These are phyloP conservation scores for Dryomyza anilis DNA, from an alignment of 2,888 invertebrate genomes.

Conservation along the genomic window DNA sequence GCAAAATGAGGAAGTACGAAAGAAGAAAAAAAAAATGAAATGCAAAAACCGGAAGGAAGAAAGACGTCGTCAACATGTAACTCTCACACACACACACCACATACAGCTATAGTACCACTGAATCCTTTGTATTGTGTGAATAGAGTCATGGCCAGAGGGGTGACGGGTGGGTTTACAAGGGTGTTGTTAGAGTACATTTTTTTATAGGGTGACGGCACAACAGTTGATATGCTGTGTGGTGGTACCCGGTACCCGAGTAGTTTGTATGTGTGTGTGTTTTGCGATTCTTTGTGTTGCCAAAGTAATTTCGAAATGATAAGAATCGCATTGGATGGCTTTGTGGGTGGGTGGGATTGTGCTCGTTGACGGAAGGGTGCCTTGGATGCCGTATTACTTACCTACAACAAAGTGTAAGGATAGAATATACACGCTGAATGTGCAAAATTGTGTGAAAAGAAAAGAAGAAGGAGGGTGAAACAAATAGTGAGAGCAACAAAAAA, in stretches of 20 bases:
- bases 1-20: slow-evolving; percentile 4
- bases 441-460: no score
- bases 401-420: slow-evolving; percentile 3
- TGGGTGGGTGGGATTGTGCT: background rate
- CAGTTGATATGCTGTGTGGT: slow-evolving; percentile 35
- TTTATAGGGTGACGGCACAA: background rate
- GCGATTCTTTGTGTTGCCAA: slow-evolving; percentile 45
- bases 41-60: slow-evolving; percentile 50
- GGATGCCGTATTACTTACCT: background rate
- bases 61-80: slow-evolving; percentile 29
- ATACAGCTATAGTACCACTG: slow-evolving; percentile 32
- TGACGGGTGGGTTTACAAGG: background rate
- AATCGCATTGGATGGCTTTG: slow-evolving; percentile 36
- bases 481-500: background rate
- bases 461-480: background rate
- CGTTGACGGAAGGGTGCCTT: background rate
- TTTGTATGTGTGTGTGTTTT: background rate
- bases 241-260: background rate
- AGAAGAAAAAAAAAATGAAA: slow-evolving; percentile 15
- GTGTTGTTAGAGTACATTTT: background rate
- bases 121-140: background rate
- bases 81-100: slow-evolving; percentile 24
- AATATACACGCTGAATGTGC: slow-evolving; percentile 9
- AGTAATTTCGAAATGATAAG: slow-evolving; percentile 55
- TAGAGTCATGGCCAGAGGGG: background rate